phyloP scores from a whole-genome alignment of 2,888 invertebrate species.

The Nineta flava region DNA sequence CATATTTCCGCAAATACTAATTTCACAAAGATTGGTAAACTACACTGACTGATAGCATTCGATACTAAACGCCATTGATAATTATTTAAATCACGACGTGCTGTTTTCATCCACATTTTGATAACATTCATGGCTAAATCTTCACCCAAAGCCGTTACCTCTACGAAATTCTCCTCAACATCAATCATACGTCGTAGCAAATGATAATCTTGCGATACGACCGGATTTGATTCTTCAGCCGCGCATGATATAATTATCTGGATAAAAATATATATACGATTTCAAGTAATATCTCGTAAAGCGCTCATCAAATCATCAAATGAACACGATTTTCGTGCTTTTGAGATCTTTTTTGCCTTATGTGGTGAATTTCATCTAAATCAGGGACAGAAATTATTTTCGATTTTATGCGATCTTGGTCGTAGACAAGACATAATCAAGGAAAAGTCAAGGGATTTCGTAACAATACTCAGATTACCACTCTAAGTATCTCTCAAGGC shows the following conservation, averaged over 20 bases:
- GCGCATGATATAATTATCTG: constrained; percentile 85
- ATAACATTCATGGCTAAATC: constrained; percentile 88
- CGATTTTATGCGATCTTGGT: no score
- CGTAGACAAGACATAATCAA: no score
- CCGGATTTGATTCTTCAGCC: constrained; percentile 70
- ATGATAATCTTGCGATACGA: constrained; percentile 76
- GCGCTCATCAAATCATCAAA: no score
- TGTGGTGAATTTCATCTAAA: no score
- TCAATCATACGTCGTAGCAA: constrained; percentile 78
- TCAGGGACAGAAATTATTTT: no score
- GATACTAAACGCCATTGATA: constrained; percentile 91
- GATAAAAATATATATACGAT: background rate
- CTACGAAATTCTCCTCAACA: constrained; percentile 73
- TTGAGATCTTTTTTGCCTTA: no score
- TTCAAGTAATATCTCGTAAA: no score
- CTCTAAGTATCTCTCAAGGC: no score
- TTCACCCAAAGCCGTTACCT: constrained; percentile 80
- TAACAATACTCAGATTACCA: no score
- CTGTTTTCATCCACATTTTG: constrained; percentile 83
- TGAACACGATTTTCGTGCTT: no score
- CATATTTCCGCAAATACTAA: constrained; percentile 95
- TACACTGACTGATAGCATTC: constrained; percentile 84
- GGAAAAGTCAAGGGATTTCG: no score
- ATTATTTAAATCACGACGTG: constrained; percentile 74
- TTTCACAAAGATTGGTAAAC: constrained; percentile 92